phyloP scores from a whole-genome alignment of 2,113 vertebrate genomes.

The Tachysurus vachellii region DNA sequence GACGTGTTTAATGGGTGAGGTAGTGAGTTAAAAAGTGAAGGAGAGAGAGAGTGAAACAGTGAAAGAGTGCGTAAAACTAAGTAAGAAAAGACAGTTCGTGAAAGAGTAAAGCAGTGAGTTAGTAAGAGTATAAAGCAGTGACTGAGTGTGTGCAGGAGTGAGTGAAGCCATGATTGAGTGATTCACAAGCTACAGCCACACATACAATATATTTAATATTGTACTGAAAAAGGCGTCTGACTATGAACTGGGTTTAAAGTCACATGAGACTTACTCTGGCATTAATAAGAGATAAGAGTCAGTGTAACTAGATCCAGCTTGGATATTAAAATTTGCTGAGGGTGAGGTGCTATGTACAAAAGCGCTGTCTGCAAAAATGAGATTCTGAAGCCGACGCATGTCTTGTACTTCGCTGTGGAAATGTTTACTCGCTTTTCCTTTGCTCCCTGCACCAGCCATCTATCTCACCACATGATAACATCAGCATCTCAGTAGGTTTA shows the following conservation, averaged over 20 bases:
- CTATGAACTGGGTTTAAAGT: background rate
- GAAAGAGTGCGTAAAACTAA: background rate
- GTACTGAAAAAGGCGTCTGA: background rate
- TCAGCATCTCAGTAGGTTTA: conserved; percentile 1
- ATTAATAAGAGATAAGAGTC: conserved; percentile 27
- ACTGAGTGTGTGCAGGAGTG: too few relatives aligned
- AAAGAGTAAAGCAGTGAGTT: too few relatives aligned
- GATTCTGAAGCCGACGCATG: conserved; percentile 26
- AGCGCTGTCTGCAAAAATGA: conserved; percentile 16
- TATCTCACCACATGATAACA: conserved; percentile 11
- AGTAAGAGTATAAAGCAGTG: too few relatives aligned
- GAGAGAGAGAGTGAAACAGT: background rate
- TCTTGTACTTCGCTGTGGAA: conserved; percentile 32
- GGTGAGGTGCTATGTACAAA: conserved; percentile 14
- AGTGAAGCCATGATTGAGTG: background rate
- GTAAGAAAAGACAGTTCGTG: too few relatives aligned
- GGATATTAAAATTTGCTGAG: conserved; percentile 41
- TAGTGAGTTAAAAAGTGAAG: background rate
- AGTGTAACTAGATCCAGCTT: conserved; percentile 14
- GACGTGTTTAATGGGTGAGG: background rate
- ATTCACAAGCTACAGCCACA: background rate
- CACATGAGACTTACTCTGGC: conserved; percentile 11
- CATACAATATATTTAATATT: background rate
- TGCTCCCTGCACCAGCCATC: conserved; percentile 12
- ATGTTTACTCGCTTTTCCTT: conserved; percentile 5